phyloP scores from a whole-genome alignment of 37 sponge, comb jelly and placozoan genomes.

The Spongilla lacustris region DNA sequence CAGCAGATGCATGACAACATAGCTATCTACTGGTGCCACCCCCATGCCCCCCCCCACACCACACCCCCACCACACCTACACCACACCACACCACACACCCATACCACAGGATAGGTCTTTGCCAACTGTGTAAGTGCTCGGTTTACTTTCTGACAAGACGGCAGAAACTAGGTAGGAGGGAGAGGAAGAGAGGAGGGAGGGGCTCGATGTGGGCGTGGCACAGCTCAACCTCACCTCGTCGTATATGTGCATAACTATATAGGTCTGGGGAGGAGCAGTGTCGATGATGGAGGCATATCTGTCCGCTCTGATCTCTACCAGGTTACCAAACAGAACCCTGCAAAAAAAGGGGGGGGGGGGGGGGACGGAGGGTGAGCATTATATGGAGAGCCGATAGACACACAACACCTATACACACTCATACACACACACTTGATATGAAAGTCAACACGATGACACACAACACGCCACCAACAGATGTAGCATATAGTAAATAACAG shows the following conservation, averaged over 20 bases:
- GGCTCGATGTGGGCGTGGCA: background rate
- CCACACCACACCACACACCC: background rate
- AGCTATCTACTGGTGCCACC: too few species aligned
- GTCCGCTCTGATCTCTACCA: constrained; percentile 28
- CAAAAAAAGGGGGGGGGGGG: background rate
- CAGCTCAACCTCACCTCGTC: constrained; percentile 36
- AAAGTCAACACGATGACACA: too few species aligned
- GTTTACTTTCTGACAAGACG: constrained; percentile 51
- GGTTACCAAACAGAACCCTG: constrained; percentile 53
- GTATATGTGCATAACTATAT: constrained; percentile 83
- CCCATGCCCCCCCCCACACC: too few species aligned
- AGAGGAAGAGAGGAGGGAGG: background rate
- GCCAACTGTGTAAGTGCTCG: constrained; percentile 57
- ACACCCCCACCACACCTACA: background rate
- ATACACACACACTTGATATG: background rate
- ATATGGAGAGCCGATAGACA: background rate
- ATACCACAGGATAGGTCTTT: constrained; percentile 58
- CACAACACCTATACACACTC: background rate
- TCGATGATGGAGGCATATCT: constrained; percentile 70
- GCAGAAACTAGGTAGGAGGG: background rate
- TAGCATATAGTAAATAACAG: too few species aligned
- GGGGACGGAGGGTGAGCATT: too few species aligned
- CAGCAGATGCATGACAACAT: too few species aligned
- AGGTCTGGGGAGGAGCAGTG: constrained; percentile 38
- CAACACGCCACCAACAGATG: too few species aligned